Evolutionary conservation across 2,888 invertebrate genomes (phyloP).

Genomic region (Brachypterus glaber): DNA sequence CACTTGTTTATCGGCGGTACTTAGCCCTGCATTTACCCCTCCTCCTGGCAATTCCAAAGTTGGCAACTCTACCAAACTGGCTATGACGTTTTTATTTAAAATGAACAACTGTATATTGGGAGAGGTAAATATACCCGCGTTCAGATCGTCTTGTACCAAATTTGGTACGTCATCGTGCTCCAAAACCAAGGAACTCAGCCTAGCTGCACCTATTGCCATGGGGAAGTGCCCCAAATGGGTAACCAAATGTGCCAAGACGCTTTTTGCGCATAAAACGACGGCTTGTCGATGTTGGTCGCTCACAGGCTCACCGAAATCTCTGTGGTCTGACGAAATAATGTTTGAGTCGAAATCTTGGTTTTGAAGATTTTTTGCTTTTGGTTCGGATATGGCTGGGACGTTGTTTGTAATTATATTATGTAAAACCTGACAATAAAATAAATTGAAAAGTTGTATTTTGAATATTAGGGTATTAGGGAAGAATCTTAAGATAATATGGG

Average conservation of each 20-base stretch:
- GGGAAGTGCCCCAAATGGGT: slow-evolving; percentile 94
- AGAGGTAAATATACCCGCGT: slow-evolving; percentile 70
- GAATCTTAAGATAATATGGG: too few species aligned
- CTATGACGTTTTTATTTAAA: slow-evolving; percentile 70
- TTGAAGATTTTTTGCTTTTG: too few species aligned
- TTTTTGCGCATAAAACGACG: slow-evolving; percentile 49
- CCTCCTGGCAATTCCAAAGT: slow-evolving; percentile 71
- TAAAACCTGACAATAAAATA: slow-evolving; percentile 43
- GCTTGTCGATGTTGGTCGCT: slow-evolving; percentile 46
- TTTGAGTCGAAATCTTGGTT: slow-evolving; percentile 66
- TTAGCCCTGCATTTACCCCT: slow-evolving; percentile 64
- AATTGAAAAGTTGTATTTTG: too few species aligned
- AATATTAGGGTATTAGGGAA: too few species aligned
- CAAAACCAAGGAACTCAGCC: slow-evolving; percentile 80
- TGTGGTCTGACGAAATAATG: slow-evolving; percentile 59
- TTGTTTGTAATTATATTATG: slow-evolving; percentile 51
- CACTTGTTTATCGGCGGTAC: slow-evolving; percentile 67
- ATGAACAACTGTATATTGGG: slow-evolving; percentile 83
- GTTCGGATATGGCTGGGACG: slow-evolving; percentile 45
- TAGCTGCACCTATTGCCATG: slow-evolving; percentile 78
- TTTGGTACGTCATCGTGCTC: slow-evolving; percentile 85
- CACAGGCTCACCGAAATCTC: slow-evolving; percentile 40
- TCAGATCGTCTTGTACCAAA: slow-evolving; percentile 63
- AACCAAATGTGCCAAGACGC: slow-evolving; percentile 72
- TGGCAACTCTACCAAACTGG: slow-evolving; percentile 84